Evolutionary conservation across 2,113 vertebrate genomes (phyloP), one percentile per base, ranked within the genome.

Genomic region (Neoarius graeffei): DNA sequence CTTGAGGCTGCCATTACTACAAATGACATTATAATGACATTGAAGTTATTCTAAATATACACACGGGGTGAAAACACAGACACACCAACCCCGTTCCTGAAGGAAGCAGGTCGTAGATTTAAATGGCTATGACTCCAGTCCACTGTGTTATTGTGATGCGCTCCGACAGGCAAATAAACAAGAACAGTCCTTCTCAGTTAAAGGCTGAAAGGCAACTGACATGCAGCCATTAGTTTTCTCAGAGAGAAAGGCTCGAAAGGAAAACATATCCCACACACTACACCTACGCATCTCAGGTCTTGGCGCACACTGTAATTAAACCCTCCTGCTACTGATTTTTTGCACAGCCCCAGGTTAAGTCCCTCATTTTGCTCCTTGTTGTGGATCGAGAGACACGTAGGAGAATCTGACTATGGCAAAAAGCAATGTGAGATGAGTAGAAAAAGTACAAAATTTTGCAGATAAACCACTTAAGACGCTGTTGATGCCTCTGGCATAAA

Each of bases 331-430:
- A 88, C 90, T 80, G 83, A 89, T 89, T 89, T 91, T 97, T 97
- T 97, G 97, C 96, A 92, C 92, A 96, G 95, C 96, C 97, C 97
- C 95, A 96, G 96, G 96, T 95, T 96, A 96, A 95, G 94, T 96
- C 96, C 96, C 93, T 95, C 93, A 94, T 96, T 96, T 94, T 94
- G 90, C 87, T 93, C 90, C 91, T 60, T 95, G 74, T 95, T 93
- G 96, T 96, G 88, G 95, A 96, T 95, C 74, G 87, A 88, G 81
- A 95, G 96, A 96, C 95, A 96, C 92, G 94, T 94, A 96, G 96
- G 95, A 97, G 96, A 96, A 95, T 96, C 95, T 92, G 96, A 96
- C 96, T 95, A 96, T 96, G 96, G 96, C 95, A 96, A 94, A 91
- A 93, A 97, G 96, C 96, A 95, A 91, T 94, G 96, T 96, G 96